These are phyloP conservation scores for Nothoprocta pentlandii DNA, from an alignment of 2,113 vertebrate species.

Conservation along the genomic window DNA sequence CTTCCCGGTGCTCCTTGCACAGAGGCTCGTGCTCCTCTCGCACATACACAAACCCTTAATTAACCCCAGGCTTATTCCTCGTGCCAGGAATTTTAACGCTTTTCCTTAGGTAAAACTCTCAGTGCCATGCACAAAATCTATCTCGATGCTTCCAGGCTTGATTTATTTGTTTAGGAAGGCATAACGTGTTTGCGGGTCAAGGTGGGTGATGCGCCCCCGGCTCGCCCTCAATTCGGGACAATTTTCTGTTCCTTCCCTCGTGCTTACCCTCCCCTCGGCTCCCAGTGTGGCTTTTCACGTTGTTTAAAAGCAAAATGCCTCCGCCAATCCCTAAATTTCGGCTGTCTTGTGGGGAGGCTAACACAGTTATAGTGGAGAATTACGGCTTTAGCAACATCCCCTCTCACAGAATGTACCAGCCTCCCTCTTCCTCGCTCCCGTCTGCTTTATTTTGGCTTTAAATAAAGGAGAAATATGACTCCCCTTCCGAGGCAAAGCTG, in stretches of 20 bases:
- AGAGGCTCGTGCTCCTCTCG: not conserved
- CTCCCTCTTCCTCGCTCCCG: fast-evolving
- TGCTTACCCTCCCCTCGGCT: not conserved
- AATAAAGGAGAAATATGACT: not conserved
- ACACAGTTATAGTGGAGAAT: not conserved
- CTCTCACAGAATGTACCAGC: not conserved
- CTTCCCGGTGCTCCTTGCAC: not conserved
- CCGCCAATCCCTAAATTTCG: fast-evolving
- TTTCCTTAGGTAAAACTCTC: not conserved
- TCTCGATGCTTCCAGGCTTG: fast-evolving
- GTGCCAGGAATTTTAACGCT: not conserved
- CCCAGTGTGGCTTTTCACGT: not conserved
- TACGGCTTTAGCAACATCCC: fast-evolving
- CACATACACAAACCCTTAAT: not conserved
- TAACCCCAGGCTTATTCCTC: not conserved
- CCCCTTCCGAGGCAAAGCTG: not conserved
- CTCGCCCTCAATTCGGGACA: not conserved
- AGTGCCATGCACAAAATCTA: fast-evolving
- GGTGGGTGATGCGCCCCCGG: not conserved
- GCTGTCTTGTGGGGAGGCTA: fast-evolving
- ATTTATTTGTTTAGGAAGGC: not conserved
- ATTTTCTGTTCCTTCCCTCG: not conserved
- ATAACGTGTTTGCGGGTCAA: not conserved
- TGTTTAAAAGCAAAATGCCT: fast-evolving
- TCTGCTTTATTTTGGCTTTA: not conserved